phyloP scores from a whole-genome alignment of 2,888 invertebrate species.

The Eupithecia exiguata region DNA sequence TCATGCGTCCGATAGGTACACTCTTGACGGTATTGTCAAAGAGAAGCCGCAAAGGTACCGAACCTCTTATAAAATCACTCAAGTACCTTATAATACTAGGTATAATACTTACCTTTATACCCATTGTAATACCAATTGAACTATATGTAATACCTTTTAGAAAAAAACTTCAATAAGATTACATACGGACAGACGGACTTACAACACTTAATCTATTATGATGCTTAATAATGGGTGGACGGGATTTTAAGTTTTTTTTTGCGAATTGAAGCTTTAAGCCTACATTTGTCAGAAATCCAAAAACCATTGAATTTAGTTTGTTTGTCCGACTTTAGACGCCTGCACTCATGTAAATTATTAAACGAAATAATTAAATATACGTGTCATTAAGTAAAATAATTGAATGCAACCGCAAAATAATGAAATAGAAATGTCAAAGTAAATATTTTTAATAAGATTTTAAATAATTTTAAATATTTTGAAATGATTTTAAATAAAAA shows the following conservation, averaged over 20 bases:
- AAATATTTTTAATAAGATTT: no score
- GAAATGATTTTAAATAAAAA: no score
- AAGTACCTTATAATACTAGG: not conserved
- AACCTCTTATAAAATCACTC: not conserved
- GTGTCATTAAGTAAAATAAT: no score
- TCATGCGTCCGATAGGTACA: no score
- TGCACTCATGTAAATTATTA: no score
- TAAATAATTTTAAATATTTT: no score
- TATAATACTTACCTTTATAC: constrained; percentile 9
- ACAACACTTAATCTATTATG: constrained; percentile 23
- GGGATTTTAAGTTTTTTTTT: not conserved
- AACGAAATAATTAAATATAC: no score
- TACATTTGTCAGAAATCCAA: not conserved
- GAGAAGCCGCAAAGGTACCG: not conserved
- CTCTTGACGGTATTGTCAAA: not conserved
- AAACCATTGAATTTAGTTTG: not conserved
- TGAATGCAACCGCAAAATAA: no score
- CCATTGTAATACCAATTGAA: constrained; percentile 10
- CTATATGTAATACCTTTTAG: not conserved
- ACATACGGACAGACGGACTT: constrained; percentile 15
- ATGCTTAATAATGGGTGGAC: not conserved
- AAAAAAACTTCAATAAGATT: constrained; percentile 22
- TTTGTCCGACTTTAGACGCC: no score
- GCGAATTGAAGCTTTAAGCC: not conserved
- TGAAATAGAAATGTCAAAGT: no score